Evolutionary conservation across 2,888 invertebrate species (phyloP).

Genomic region (Ethmia dodecea): DNA sequence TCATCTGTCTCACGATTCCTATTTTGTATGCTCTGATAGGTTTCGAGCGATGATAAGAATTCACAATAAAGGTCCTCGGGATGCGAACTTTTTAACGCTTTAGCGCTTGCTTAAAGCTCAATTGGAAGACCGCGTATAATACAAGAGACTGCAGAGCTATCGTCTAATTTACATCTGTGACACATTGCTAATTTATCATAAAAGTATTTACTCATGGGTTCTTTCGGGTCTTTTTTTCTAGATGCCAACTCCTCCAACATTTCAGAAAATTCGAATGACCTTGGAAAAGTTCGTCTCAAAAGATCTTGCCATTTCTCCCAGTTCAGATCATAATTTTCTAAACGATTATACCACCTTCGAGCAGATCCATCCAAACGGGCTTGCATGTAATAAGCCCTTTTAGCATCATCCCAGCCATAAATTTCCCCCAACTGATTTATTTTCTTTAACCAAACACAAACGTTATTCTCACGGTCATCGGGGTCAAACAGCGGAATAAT

Average conservation of each 20-base stretch:
- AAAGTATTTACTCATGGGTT: constrained; percentile 32
- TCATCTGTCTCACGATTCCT: too few relatives aligned
- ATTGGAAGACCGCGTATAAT: constrained; percentile 19
- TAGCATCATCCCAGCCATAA: constrained; percentile 20
- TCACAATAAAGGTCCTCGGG: constrained; percentile 22
- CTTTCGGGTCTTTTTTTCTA: constrained; percentile 21
- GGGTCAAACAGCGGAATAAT: constrained; percentile 20
- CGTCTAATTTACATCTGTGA: constrained; percentile 21
- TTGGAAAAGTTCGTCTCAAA: constrained; percentile 18
- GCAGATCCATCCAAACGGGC: constrained; percentile 23
- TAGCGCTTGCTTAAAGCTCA: constrained; percentile 21
- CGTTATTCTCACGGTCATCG: constrained; percentile 16
- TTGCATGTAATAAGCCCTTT: constrained; percentile 21
- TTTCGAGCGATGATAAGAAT: constrained; percentile 21
- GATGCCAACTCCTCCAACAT: constrained; percentile 26
- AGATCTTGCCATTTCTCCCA: constrained; percentile 30
- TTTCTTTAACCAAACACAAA: constrained; percentile 23
- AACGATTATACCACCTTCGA: constrained; percentile 23
- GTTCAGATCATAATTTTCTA: constrained; percentile 22
- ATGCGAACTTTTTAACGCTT: constrained; percentile 20
- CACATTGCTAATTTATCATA: constrained; percentile 24
- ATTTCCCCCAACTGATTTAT: constrained; percentile 29
- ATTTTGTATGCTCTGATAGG: constrained; percentile 16
- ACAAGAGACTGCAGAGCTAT: constrained; percentile 19
- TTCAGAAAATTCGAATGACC: constrained; percentile 26